These are phyloP conservation scores for Gymnoscopelus braueri DNA, from an alignment of 2,797 vertebrate species.

Conservation along the genomic window DNA sequence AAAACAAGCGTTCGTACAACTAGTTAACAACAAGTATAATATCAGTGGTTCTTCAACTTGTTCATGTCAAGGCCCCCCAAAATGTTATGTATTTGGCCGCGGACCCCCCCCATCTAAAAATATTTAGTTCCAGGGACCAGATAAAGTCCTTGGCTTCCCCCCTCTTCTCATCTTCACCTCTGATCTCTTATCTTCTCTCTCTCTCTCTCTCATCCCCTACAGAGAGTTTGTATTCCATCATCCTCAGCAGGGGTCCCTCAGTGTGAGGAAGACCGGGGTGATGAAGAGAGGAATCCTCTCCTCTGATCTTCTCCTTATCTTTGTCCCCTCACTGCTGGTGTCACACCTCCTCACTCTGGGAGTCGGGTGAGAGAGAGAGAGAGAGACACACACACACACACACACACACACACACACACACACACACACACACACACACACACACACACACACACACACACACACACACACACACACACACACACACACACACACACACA, in stretches of 20 bases:
- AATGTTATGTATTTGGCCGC: too few relatives aligned
- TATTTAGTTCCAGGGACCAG: too few relatives aligned
- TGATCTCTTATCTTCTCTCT: background rate
- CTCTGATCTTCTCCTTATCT: conserved; percentile 77
- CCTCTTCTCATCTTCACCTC: too few relatives aligned
- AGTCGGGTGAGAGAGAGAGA: conserved; percentile 75
- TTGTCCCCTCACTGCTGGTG: conserved; percentile 78
- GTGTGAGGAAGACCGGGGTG: conserved; percentile 77
- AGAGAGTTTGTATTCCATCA: conserved; percentile 83
- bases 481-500: conserved; percentile 1
- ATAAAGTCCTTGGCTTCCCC: too few relatives aligned
- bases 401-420: background rate
- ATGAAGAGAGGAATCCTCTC: conserved; percentile 83
- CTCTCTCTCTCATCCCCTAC: conserved; percentile 16
- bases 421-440: background rate
- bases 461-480: background rate
- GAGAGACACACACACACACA: background rate
- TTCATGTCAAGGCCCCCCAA: too few relatives aligned
- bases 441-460: background rate
- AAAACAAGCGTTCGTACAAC: too few relatives aligned
- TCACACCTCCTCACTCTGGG: conserved; percentile 83
- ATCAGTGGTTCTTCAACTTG: too few relatives aligned
- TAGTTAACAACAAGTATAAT: too few relatives aligned
- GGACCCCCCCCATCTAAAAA: too few relatives aligned
- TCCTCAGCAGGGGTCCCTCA: conserved; percentile 73